phyloP scores from a whole-genome alignment of 2,888 invertebrate species.

The Orchestes rusci region DNA sequence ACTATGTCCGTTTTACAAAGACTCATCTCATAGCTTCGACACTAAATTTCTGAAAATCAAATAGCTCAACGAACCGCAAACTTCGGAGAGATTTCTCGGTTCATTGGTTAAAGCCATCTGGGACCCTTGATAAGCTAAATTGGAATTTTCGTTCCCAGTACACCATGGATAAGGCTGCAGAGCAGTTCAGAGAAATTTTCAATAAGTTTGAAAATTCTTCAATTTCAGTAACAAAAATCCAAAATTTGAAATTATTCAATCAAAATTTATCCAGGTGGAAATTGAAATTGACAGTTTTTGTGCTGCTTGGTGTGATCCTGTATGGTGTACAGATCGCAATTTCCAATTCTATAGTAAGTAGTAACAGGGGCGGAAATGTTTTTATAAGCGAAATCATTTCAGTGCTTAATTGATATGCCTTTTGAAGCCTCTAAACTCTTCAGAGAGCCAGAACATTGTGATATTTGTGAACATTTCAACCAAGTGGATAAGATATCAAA shows the following conservation, averaged over 20 bases:
- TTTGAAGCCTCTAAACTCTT: conserved; percentile 45
- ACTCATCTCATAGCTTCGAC: too few species aligned
- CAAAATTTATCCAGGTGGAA: conserved; percentile 6
- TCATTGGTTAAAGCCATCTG: conserved; percentile 5
- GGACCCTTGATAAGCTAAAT: conserved; percentile 2
- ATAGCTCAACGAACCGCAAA: too few species aligned
- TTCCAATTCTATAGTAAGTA: too few species aligned
- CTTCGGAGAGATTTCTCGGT: background rate
- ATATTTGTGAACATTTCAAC: conserved; percentile 62
- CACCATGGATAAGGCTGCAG: conserved; percentile 28
- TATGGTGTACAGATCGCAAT: too few species aligned
- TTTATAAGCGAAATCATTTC: conserved; percentile 13
- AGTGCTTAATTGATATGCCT: conserved; percentile 41
- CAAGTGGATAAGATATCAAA: conserved; percentile 59
- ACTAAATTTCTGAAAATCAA: too few species aligned
- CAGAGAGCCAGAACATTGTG: conserved; percentile 75
- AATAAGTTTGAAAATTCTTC: conserved; percentile 25
- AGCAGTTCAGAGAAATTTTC: conserved; percentile 25
- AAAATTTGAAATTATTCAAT: conserved; percentile 20
- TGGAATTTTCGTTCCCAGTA: conserved; percentile 2
- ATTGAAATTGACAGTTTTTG: conserved; percentile 1
- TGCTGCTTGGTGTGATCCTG: background rate
- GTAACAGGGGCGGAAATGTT: background rate
- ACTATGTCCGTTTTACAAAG: too few species aligned
- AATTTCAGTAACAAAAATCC: conserved; percentile 15